Evolutionary conservation across 2,797 vertebrate genomes (phyloP), one percentile per base, ranked within the genome.

Genomic region (Distichodus sexfasciatus): DNA sequence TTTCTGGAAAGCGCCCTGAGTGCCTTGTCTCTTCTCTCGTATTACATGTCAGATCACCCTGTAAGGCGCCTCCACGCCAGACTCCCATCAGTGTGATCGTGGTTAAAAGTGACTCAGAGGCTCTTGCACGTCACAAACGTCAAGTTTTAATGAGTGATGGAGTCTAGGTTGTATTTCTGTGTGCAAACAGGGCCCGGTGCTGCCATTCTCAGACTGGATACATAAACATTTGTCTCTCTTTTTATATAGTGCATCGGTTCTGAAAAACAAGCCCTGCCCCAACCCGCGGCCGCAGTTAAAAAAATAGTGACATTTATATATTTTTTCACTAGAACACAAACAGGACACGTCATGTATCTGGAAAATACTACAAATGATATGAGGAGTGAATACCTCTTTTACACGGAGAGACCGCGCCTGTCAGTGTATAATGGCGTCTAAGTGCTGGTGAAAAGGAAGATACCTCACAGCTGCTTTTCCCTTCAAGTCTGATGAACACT

Each of bases 121-220:
- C 21, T 54, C 29, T 26, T 19, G 17, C 43, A 15, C 41, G 51
- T 43, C 26, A 31, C 28, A 53, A 17, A 57, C 38, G 35, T 53
- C 8, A 35, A 2, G 26, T 41, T 64, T 26, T 44, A 17, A 40
- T 3, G 11, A 3, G n/a, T 38, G 29, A 55, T 55, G 40, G 38
- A 69, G 10, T 51, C 35, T 15, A 3, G 12, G 21, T n/a, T 17
- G 26, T 40, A 70, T 62, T 55, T 40, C 68, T 62, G 47, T 50
- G 38, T 31, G 40, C n/a, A 51, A 35, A 61, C 48, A 51, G 33
- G 66, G 35, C 26, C 44, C 41, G n/a, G n/a, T 26, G 40, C 19
- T 10, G n/a, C 28, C 15, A 36, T 47, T 59, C 44, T 51, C 50
- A 53, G 36, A 21, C 40, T 68, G n/a, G n/a, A n/a, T n/a, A n/a